Conservation (phyloP, 2,113 vertebrate genomes). For the Gadus macrocephalus region DNA sequence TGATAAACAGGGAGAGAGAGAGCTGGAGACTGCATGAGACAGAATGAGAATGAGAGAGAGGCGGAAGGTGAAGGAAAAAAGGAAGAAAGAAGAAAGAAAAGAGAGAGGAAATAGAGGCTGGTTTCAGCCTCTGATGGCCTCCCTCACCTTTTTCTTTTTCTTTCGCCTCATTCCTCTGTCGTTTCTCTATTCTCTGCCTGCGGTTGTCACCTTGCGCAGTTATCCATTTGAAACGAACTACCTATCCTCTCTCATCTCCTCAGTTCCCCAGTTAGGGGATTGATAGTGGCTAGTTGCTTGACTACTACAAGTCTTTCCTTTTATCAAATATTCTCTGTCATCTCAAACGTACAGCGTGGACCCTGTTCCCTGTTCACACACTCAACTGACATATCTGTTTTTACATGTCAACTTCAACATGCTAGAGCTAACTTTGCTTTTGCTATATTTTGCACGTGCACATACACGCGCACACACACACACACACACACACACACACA, state of each 20-base stretch:
- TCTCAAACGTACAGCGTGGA: too few relatives aligned
- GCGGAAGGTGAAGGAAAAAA: not conserved
- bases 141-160: too few relatives aligned
- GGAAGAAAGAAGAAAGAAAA: not conserved
- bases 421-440: not conserved
- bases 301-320: too few relatives aligned
- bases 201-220: not conserved
- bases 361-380: too few relatives aligned
- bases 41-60: not conserved
- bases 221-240: too few relatives aligned
- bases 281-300: too few relatives aligned
- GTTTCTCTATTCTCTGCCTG: slow-evolving; percentile 2
- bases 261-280: not conserved
- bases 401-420: slow-evolving; percentile 32
- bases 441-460: not conserved
- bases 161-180: not conserved
- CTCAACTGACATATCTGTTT: too few relatives aligned
- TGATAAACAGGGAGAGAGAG: not conserved
- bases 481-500: too few relatives aligned
- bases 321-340: too few relatives aligned
- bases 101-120: not conserved
- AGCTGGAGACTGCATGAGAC: not conserved
- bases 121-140: not conserved
- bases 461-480: too few relatives aligned
- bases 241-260: slow-evolving; percentile 14